These are phyloP conservation scores for Callocephalon fimbriatum DNA, from an alignment of 2,113 vertebrate genomes.

Conservation along the genomic window DNA sequence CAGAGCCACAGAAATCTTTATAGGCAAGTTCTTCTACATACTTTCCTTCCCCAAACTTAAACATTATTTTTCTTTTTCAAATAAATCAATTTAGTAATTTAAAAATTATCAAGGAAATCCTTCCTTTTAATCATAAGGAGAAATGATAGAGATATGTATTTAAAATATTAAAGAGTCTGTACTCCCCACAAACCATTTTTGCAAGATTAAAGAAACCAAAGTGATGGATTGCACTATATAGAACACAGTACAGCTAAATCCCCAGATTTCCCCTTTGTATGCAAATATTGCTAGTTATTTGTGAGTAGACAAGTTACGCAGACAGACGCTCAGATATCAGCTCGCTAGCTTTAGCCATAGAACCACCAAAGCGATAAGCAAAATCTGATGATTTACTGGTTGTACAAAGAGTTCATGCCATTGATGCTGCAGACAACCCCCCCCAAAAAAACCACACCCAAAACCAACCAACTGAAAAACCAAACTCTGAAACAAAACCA, in stretches of 20 bases:
- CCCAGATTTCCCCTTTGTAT: not conserved
- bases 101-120: not conserved
- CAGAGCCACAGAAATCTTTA: not conserved
- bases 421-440: not conserved
- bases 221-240: not conserved
- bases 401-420: not conserved
- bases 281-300: not conserved
- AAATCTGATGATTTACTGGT: not conserved
- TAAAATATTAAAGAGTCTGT: not conserved
- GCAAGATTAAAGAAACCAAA: not conserved
- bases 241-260: not conserved
- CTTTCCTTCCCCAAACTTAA: not conserved
- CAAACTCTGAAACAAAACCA: not conserved
- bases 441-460: not conserved
- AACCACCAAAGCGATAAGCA: not conserved
- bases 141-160: not conserved
- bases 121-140: not conserved
- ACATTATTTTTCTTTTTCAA: not conserved
- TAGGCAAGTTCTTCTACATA: not conserved
- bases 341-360: not conserved
- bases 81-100: not conserved
- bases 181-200: not conserved
- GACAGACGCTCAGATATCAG: not conserved
- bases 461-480: not conserved
- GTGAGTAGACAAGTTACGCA: not conserved